phyloP scores from a whole-genome alignment of 2,113 vertebrate species.

The Pitta sordida region DNA sequence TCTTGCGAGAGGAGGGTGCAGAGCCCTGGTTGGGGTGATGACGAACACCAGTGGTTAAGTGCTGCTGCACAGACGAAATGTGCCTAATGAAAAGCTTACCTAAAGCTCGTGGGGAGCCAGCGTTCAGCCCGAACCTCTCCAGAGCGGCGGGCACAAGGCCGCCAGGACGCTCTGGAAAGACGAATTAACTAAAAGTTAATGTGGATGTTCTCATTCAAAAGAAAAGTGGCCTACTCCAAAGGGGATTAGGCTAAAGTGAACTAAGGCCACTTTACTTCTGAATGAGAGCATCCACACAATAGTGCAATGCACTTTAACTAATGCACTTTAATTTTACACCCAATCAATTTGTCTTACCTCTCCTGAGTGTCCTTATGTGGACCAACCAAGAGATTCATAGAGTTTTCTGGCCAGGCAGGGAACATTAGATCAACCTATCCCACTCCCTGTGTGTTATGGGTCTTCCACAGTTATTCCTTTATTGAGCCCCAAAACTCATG shows the following conservation, averaged over 20 bases:
- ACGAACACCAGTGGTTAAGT: neutral
- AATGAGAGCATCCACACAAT: conserved; percentile 67
- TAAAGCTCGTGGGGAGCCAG: neutral
- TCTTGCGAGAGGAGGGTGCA: neutral
- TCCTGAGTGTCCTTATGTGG: conserved; percentile 56
- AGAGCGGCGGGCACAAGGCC: neutral
- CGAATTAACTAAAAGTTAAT: conserved; percentile 61
- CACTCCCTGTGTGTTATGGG: neutral
- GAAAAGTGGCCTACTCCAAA: conserved; percentile 65
- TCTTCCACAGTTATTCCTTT: neutral
- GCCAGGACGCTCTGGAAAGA: neutral
- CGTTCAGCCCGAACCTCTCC: neutral
- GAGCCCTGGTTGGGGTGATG: fast-evolving
- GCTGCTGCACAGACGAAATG: neutral
- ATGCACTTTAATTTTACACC: conserved; percentile 69
- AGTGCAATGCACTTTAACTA: conserved; percentile 67
- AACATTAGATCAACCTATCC: conserved; percentile 15
- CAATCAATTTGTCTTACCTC: conserved; percentile 68
- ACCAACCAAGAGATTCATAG: conserved; percentile 35
- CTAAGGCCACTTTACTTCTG: conserved; percentile 70
- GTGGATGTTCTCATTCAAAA: conserved; percentile 63
- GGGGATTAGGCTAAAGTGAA: conserved; percentile 69
- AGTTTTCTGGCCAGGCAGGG: conserved; percentile 8
- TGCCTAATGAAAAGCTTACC: conserved; percentile 24
- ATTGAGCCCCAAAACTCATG: conserved; percentile 28